These are phyloP conservation scores for Chlorospingus semifuscus DNA, from an alignment of 2,797 vertebrate genomes.

Conservation along the genomic window DNA sequence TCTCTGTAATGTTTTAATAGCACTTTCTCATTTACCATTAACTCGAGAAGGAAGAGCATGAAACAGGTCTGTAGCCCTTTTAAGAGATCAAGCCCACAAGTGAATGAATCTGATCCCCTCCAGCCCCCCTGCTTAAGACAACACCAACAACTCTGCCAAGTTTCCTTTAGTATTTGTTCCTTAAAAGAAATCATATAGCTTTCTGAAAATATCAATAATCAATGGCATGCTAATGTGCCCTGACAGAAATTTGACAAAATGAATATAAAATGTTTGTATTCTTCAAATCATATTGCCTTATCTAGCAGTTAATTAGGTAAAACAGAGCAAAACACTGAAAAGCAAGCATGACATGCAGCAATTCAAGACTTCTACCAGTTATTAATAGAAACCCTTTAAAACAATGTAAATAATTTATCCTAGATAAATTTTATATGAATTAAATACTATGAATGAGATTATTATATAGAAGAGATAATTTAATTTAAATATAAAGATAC, in stretches of 20 bases:
- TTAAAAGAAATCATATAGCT: not conserved
- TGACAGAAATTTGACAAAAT: constrained; percentile 36
- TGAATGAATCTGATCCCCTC: not conserved
- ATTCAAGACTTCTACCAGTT: not conserved
- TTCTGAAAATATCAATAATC: not conserved
- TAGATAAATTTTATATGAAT: not conserved
- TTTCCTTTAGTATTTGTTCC: not conserved
- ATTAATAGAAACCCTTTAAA: not conserved
- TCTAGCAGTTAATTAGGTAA: constrained; percentile 35
- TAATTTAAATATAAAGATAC: not conserved
- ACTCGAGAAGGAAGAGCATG: not conserved
- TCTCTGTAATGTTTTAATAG: not conserved
- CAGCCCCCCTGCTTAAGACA: not conserved
- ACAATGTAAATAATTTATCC: not conserved
- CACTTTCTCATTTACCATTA: not conserved
- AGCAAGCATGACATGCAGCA: not conserved
- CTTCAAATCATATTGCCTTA: constrained; percentile 4
- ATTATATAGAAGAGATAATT: not conserved
- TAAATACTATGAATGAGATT: not conserved
- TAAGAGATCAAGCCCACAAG: not conserved
- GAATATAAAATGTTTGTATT: constrained; percentile 8
- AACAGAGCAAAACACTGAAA: constrained; percentile 5
- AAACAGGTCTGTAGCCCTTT: not conserved
- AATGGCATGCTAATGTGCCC: constrained; percentile 8
- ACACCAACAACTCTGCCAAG: not conserved